A percentile compares a stretch with the other conserved stretches of the same genome.
Evolutionary conservation across 1,140 invertebrate species (phyloP).

Genomic region (Heliconius hermathena): DNA sequence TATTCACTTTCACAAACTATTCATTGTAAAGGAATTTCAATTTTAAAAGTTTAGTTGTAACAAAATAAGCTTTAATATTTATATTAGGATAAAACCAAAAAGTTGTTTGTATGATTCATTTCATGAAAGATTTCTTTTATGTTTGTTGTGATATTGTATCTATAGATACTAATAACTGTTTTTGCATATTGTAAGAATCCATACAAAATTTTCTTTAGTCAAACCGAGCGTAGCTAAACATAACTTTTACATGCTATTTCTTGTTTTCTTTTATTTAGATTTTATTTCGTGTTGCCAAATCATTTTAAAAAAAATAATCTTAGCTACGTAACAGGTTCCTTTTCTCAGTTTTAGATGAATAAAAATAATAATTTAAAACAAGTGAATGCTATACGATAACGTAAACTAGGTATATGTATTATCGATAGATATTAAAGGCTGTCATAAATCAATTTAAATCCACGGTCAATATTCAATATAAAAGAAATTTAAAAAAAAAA

Average conservation of each 20-base stretch:
- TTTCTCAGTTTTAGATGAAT: background rate
- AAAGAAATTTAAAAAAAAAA: background rate
- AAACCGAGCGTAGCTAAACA: background rate
- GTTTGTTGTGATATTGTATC: background rate
- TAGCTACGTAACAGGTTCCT: background rate
- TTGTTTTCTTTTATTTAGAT: background rate
- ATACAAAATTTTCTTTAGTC: background rate
- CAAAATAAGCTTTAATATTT: background rate
- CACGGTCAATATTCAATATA: background rate
- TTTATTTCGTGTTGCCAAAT: background rate
- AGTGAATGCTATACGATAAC: conserved; percentile 42
- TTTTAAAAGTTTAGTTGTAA: background rate
- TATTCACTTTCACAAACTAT: conserved; percentile 27
- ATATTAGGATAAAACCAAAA: background rate
- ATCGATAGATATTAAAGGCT: conserved; percentile 42
- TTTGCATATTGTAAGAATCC: conserved; percentile 6
- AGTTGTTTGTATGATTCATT: background rate
- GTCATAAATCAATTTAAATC: conserved; percentile 42
- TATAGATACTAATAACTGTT: background rate
- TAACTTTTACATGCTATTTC: background rate
- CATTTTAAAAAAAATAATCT: background rate
- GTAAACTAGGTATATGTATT: conserved; percentile 31
- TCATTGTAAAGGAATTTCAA: conserved; percentile 4
- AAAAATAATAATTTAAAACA: background rate
- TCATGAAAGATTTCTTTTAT: background rate